Evolutionary conservation across 2,113 vertebrate genomes (phyloP).

Genomic region (Xenopus borealis): DNA sequence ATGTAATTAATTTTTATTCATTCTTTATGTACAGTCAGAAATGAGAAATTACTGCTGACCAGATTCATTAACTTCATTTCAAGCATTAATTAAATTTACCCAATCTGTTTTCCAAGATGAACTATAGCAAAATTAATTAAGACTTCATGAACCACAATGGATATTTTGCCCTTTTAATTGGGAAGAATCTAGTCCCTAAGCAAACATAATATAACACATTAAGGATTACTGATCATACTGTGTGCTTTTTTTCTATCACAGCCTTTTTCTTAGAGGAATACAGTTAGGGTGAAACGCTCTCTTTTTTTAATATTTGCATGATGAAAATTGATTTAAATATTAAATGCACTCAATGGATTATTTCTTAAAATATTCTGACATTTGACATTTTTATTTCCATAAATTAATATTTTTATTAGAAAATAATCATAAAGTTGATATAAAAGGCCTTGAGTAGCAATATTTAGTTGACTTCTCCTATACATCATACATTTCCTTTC

Average conservation of each 20-base stretch:
- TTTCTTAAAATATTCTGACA: too few relatives aligned
- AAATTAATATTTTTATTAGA: background rate
- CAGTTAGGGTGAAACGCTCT: too few relatives aligned
- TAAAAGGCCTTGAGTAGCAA: background rate
- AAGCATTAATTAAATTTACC: conserved; percentile 16
- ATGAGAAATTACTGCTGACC: background rate
- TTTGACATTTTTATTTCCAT: background rate
- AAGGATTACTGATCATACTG: conserved; percentile 25
- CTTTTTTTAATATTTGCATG: too few relatives aligned
- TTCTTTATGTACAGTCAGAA: too few relatives aligned
- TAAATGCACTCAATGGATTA: too few relatives aligned
- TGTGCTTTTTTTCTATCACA: background rate
- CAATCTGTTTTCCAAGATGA: conserved; percentile 13
- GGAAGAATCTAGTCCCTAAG: conserved; percentile 12
- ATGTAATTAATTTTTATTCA: too few relatives aligned
- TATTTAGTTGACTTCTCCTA: background rate
- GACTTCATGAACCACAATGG: conserved; percentile 10
- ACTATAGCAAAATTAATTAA: conserved; percentile 23
- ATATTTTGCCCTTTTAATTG: conserved; percentile 6
- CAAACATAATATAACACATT: conserved; percentile 27
- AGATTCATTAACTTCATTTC: conserved; percentile 8
- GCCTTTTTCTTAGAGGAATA: too few relatives aligned
- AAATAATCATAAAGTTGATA: background rate
- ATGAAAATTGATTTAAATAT: too few relatives aligned
- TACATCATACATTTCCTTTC: background rate